phyloP scores from a whole-genome alignment of 1,140 invertebrate genomes.

The Cydia strobilella region DNA sequence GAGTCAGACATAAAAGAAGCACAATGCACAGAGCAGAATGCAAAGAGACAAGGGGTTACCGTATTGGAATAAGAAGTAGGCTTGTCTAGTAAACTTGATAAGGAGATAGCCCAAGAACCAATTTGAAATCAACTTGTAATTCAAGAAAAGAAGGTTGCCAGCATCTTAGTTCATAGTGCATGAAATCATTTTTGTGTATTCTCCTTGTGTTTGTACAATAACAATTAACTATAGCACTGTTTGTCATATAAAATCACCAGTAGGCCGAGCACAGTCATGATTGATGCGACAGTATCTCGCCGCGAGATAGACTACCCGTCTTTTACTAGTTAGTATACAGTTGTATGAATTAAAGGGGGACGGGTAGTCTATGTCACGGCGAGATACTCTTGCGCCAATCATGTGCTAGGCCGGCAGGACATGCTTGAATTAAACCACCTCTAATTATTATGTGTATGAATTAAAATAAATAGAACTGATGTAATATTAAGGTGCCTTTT shows the following conservation, averaged over 20 bases:
- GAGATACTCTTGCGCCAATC: too few relatives aligned
- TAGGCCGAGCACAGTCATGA: too few relatives aligned
- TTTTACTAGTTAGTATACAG: too few relatives aligned
- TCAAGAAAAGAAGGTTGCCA: slow-evolving; percentile 39
- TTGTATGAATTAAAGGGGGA: too few relatives aligned
- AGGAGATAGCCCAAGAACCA: slow-evolving; percentile 15
- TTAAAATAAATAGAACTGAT: slow-evolving; percentile 59
- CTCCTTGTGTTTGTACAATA: slow-evolving; percentile 52
- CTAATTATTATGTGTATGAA: slow-evolving; percentile 65
- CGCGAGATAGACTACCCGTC: too few relatives aligned
- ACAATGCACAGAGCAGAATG: slow-evolving; percentile 23
- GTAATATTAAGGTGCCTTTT: slow-evolving; percentile 40
- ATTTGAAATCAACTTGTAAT: slow-evolving; percentile 31
- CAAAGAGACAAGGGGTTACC: slow-evolving; percentile 6
- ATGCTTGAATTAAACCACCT: slow-evolving; percentile 61
- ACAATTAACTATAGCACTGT: slow-evolving; percentile 60
- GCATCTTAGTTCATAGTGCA: slow-evolving; percentile 45
- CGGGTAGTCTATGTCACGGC: too few relatives aligned
- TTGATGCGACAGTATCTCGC: too few relatives aligned
- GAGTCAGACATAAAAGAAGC: not conserved
- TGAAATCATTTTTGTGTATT: slow-evolving; percentile 42
- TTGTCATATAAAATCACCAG: slow-evolving; percentile 65
- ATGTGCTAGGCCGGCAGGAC: too few relatives aligned
- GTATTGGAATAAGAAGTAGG: not conserved
- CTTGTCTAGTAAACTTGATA: slow-evolving; percentile 6